Base-by-base conservation (phyloP, 2,888 invertebrate species). In the Hirtodrosophila cameraria region DNA sequence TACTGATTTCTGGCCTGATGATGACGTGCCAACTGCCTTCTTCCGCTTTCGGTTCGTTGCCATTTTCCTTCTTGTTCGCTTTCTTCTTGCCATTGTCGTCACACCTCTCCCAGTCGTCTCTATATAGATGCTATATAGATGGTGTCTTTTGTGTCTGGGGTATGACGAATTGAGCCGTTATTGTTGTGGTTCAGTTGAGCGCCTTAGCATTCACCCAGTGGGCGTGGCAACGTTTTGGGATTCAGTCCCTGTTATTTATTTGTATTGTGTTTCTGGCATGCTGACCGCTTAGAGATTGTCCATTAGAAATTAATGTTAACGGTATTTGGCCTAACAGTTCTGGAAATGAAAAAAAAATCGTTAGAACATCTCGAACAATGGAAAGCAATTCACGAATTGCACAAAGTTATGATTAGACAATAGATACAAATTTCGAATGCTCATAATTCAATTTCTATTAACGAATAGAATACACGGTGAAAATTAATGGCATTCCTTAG, bases 1-100 rank as follows among this genome's bases (percentile, higher is more conserved):
- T 86, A 86, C 87, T 69, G 88, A 84, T 76, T 80, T 79, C 60
- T 62, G 73, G 64, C 81, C 79, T 76, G 82, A 68, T 63, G 69
- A 65, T 60, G 83, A 75, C 64, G 70, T 67, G 62, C 80, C 86
- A 63, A 83, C 80, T 71, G 80, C 83, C 79, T 83, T 83, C 79
- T 71, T 79, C 54, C 86, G 79, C 58, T 83, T 86, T 12, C 79
- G 75, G 66, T 75, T 86, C 65, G 76, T 79, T 46, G 82, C 57
- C 79, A 67, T 81, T 66, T 65, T 70, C 64, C 59, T 58, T 41
- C 60, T 63, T 9, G 58, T 52, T 9, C 63, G 75, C 52, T 75
- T 69, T 54, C 55, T 71, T 27, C 58, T 25, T 8, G 65, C 53
- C 36, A 38, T 55, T 41, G 38, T 58, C 25, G 30, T 35, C 28